Evolutionary conservation across 64 coral and sea anemone genomes (phyloP).

Genomic region (Porites australiensis): DNA sequence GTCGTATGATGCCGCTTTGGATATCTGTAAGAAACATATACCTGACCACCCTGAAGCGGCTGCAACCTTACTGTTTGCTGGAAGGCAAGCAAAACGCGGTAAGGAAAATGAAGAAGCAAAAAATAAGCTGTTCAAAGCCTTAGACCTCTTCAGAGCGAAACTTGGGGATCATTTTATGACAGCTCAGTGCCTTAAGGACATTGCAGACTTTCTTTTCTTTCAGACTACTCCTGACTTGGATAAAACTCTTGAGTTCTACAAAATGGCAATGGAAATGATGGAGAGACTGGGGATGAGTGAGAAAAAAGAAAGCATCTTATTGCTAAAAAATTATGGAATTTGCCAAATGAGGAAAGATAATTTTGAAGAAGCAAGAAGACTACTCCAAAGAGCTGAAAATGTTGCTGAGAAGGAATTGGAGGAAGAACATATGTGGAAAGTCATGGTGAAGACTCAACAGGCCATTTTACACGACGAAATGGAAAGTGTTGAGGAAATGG

Average conservation of each 20-base stretch:
- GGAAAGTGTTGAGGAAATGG: not conserved
- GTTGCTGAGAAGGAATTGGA: constrained; percentile 18
- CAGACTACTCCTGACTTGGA: not conserved
- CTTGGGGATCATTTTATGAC: constrained; percentile 10
- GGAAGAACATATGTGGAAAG: constrained; percentile 31
- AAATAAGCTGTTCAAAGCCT: not conserved
- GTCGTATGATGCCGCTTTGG: not conserved
- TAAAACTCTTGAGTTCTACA: not conserved
- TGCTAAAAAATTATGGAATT: not conserved
- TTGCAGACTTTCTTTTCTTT: constrained; percentile 26
- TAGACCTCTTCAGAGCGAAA: not conserved
- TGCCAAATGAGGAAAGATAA: not conserved
- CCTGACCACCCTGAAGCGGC: not conserved
- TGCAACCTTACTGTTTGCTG: not conserved
- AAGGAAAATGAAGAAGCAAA: not conserved
- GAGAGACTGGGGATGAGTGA: not conserved
- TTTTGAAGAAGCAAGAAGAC: not conserved
- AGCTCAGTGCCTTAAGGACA: not conserved
- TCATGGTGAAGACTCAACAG: not conserved
- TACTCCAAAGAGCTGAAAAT: not conserved
- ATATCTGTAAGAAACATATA: not conserved
- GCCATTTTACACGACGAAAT: not conserved
- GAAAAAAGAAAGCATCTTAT: constrained; percentile 3
- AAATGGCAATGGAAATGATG: constrained; percentile 7
- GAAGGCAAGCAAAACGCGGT: not conserved